A percentile compares a stretch with the other conserved stretches of the same genome.
These are phyloP conservation scores for Pectinophora gossypiella DNA, from an alignment of 1,140 invertebrate species.

Conservation along the genomic window DNA sequence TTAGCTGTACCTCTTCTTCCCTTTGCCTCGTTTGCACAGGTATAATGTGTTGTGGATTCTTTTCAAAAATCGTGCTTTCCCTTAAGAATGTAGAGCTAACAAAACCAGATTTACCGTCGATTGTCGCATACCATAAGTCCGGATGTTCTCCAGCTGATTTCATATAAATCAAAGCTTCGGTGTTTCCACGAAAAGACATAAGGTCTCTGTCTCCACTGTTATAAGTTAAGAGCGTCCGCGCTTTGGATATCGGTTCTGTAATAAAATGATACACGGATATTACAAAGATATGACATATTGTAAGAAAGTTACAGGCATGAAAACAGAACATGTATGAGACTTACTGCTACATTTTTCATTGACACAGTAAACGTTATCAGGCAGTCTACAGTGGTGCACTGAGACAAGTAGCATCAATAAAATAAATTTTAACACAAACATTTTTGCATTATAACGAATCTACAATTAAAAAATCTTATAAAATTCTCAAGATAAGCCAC, in stretches of 20 bases:
- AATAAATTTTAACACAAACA: constrained; percentile 52
- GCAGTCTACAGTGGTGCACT: constrained; percentile 43
- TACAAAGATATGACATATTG: constrained; percentile 11
- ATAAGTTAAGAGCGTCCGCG: constrained; percentile 78
- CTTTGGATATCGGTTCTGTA: constrained; percentile 81
- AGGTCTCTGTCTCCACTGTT: constrained; percentile 75
- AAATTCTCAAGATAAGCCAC: constrained; percentile 64
- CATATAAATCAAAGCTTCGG: constrained; percentile 81
- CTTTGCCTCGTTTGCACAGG: constrained; percentile 31
- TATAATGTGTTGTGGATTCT: constrained; percentile 34
- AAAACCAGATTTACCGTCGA: constrained; percentile 83
- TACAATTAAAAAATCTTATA: constrained; percentile 47
- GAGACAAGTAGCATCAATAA: constrained; percentile 52
- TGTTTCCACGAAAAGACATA: constrained; percentile 79
- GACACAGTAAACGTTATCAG: constrained; percentile 64
- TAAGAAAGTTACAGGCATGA: constrained; percentile 22
- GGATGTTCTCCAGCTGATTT: constrained; percentile 81
- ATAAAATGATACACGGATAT: constrained; percentile 30
- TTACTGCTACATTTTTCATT: constrained; percentile 60
- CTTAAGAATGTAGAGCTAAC: constrained; percentile 76
- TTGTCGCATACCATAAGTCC: constrained; percentile 84
- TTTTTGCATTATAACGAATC: constrained; percentile 59
- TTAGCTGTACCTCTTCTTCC: constrained; percentile 17
- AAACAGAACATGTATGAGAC: constrained; percentile 31
- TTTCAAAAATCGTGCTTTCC: constrained; percentile 50